Base-by-base conservation (phyloP, 2,113 vertebrate genomes). In the Lophochroa leadbeateri region DNA sequence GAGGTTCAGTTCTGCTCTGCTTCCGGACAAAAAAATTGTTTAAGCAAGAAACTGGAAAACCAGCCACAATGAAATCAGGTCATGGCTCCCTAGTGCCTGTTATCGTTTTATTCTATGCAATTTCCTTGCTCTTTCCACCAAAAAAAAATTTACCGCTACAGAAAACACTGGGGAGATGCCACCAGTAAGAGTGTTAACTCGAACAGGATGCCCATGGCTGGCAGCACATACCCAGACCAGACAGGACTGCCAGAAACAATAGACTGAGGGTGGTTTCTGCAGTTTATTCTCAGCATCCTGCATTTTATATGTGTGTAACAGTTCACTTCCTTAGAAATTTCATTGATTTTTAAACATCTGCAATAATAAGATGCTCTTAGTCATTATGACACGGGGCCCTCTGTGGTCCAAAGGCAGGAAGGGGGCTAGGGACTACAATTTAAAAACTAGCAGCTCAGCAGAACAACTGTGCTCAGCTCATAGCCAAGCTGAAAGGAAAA, bases 181-280 rank as follows among this genome's bases (percentile, higher is more conserved):
- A 76, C 23, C 2, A 0, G 21, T 29, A 58, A 28, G 4, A 68
- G 29, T 0, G 0, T 41, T 58, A 79, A 63, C 39, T 49, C 0
- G 0, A 87, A 61, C 17, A 50, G 52, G 50, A 68, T 2, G 6
- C 69, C 35, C 0, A 0, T 23, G 29, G 50, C 81, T n/a, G n/a
- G 39, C 44, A 69, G 57, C 23, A 50, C 0, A 0, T 44, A 60
- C 35, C n/a, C 21, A 60, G 35, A 47, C 39, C 58, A 82, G 50
- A 53, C 11, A 57, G 14, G 13, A 31, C 47, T 58, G 29, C n/a
- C 37, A 28, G 47, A 82, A 86, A 31, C 41, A 72, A 39, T 3
- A 70, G 29, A 11, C 10, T 61, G 23, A 3, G 35, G 25, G 28
- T 57, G 9, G 29, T 28, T 72, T 67, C 79, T 47, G 17, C 27